Conservation (phyloP, 1,140 invertebrate genomes). For the Luehdorfia chinensis region DNA sequence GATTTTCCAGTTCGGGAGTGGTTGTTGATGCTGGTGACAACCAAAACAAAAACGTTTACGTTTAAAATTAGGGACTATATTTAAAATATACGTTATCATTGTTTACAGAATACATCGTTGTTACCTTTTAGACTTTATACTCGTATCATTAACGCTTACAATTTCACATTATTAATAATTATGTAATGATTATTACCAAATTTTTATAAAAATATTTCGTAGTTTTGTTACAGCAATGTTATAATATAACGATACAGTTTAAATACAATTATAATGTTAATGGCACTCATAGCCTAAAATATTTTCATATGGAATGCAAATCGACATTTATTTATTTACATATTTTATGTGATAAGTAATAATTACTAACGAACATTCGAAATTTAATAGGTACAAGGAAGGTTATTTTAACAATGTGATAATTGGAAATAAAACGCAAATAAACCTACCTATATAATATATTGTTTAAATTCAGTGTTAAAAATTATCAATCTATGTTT, state of each 20-base stretch:
- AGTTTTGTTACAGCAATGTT: neutral
- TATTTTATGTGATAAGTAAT: slow-evolving; percentile 30
- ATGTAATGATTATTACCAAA: neutral
- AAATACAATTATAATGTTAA: slow-evolving; percentile 55
- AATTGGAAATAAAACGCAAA: neutral
- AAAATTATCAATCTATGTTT: slow-evolving; percentile 14
- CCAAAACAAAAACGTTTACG: too few relatives aligned
- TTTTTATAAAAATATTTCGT: neutral
- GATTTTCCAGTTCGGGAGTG: too few relatives aligned
- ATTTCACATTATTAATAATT: slow-evolving; percentile 7
- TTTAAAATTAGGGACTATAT: too few relatives aligned
- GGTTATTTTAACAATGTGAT: neutral
- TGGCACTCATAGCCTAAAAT: slow-evolving; percentile 73
- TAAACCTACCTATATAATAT: slow-evolving; percentile 13
- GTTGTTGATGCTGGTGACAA: too few relatives aligned
- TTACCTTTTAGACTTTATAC: neutral
- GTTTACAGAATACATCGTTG: slow-evolving; percentile 4
- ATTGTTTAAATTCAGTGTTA: neutral
- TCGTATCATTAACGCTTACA: neutral
- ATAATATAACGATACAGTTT: slow-evolving; percentile 37
- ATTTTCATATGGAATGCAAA: slow-evolving; percentile 31
- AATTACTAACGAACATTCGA: too few relatives aligned
- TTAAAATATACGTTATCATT: neutral
- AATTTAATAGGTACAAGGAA: too few relatives aligned
- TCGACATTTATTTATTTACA: slow-evolving; percentile 23